Evolutionary conservation across 2,797 vertebrate genomes (phyloP).

Genomic region (Myripristis jacobus): DNA sequence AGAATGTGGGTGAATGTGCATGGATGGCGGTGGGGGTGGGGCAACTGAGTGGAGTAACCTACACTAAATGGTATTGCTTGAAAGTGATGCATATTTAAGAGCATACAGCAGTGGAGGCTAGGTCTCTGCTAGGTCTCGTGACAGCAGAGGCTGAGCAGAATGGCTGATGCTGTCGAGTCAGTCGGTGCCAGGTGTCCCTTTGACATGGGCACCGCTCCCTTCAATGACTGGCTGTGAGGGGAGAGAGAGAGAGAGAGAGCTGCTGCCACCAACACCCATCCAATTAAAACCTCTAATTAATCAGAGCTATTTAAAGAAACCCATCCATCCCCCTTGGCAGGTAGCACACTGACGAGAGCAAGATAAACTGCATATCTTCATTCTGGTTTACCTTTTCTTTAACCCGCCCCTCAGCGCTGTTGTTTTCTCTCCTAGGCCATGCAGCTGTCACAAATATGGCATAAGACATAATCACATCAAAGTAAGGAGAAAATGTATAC

Average conservation of each 20-base stretch:
- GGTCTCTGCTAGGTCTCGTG: constrained; percentile 24
- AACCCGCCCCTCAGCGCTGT: constrained; percentile 54
- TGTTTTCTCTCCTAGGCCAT: constrained; percentile 30
- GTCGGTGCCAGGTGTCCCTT: constrained; percentile 71
- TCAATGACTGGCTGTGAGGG: constrained; percentile 54
- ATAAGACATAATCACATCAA: neutral
- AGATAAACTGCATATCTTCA: constrained; percentile 70
- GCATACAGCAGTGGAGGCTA: constrained; percentile 13
- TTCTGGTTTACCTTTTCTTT: constrained; percentile 67
- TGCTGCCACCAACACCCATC: constrained; percentile 62
- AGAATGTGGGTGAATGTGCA: constrained; percentile 4
- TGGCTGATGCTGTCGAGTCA: constrained; percentile 53
- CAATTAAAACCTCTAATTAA: constrained; percentile 85
- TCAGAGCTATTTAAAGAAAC: constrained; percentile 84
- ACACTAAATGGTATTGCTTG: constrained; percentile 29
- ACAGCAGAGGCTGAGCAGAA: constrained; percentile 42
- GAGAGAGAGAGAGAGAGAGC: constrained; percentile 28
- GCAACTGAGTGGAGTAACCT: constrained; percentile 10
- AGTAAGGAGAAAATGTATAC: neutral
- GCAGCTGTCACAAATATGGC: constrained; percentile 54
- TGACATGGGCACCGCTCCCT: constrained; percentile 60
- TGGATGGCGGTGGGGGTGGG: constrained; percentile 1
- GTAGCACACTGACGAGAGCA: constrained; percentile 58
- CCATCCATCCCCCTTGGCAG: constrained; percentile 72
- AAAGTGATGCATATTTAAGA: constrained; percentile 46